These are phyloP conservation scores for Drosophila guanche DNA, from an alignment of 1,140 invertebrate genomes.

Conservation along the genomic window DNA sequence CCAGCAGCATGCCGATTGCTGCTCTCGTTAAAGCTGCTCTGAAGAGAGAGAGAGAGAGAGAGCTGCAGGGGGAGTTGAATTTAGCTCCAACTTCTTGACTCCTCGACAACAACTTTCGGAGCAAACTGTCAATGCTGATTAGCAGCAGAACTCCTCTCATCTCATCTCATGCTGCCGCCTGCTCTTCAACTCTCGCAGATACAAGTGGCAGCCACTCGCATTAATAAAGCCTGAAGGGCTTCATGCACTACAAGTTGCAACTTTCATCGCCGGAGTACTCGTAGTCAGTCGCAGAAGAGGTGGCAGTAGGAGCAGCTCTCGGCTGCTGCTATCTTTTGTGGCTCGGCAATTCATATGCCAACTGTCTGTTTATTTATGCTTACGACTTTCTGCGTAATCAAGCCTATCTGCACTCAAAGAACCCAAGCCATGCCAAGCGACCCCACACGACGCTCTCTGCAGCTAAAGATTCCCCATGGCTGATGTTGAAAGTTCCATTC, in stretches of 20 bases:
- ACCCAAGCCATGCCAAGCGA: neutral
- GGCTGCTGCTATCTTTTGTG: conserved; percentile 56
- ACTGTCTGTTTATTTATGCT: conserved; percentile 70
- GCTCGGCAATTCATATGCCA: conserved; percentile 68
- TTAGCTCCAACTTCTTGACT: conserved; percentile 33
- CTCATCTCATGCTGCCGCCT: conserved; percentile 2
- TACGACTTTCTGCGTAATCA: conserved; percentile 63
- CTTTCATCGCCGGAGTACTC: conserved; percentile 36
- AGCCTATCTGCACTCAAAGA: conserved; percentile 26
- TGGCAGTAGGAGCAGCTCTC: neutral
- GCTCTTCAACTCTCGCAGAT: conserved; percentile 5
- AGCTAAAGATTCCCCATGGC: no score
- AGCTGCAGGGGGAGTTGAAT: conserved; percentile 38
- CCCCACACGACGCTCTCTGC: no score
- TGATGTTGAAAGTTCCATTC: no score
- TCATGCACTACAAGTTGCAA: conserved; percentile 59
- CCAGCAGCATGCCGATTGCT: conserved; percentile 16
- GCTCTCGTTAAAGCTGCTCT: conserved; percentile 49
- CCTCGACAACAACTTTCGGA: conserved; percentile 65
- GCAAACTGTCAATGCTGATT: conserved; percentile 75
- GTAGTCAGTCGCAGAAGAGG: neutral
- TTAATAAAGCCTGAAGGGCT: conserved; percentile 65
- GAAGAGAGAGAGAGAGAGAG: neutral
- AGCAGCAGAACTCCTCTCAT: conserved; percentile 22
- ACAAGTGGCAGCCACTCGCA: conserved; percentile 64